Conservation (phyloP, 2,797 vertebrate species). For the Anas bernieri region DNA sequence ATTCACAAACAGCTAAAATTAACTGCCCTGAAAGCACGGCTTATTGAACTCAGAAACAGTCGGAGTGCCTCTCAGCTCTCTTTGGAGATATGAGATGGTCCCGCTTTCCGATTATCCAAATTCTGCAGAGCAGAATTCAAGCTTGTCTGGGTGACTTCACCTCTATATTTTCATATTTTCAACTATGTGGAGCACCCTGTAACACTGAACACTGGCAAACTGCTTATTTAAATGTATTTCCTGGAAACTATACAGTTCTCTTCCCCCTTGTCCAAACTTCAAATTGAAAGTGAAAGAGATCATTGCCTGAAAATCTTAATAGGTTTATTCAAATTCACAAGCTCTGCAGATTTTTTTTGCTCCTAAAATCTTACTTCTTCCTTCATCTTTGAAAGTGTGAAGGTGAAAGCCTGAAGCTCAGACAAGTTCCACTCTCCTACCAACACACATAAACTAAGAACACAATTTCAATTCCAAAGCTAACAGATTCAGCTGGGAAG, state of each 20-base stretch:
- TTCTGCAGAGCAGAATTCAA: background rate
- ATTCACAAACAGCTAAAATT: background rate
- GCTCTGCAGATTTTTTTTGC: background rate
- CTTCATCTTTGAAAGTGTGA: background rate
- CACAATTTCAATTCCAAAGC: background rate
- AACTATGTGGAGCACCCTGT: background rate
- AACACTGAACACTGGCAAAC: background rate
- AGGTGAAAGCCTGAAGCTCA: background rate
- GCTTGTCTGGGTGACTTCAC: background rate
- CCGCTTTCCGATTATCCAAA: background rate
- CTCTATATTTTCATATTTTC: background rate
- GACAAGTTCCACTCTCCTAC: background rate
- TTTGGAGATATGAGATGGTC: background rate
- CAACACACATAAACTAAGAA: background rate
- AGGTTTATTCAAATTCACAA: background rate
- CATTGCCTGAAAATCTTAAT: background rate
- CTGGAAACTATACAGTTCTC: background rate
- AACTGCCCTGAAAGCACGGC: background rate
- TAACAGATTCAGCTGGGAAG: too few relatives aligned
- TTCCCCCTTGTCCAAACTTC: background rate
- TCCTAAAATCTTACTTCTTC: background rate
- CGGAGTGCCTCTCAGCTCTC: background rate
- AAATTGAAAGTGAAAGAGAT: background rate
- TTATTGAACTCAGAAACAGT: background rate
- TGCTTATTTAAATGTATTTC: background rate